phyloP scores from a whole-genome alignment of 2,113 vertebrate species.

The Atlantisia rogersi region DNA sequence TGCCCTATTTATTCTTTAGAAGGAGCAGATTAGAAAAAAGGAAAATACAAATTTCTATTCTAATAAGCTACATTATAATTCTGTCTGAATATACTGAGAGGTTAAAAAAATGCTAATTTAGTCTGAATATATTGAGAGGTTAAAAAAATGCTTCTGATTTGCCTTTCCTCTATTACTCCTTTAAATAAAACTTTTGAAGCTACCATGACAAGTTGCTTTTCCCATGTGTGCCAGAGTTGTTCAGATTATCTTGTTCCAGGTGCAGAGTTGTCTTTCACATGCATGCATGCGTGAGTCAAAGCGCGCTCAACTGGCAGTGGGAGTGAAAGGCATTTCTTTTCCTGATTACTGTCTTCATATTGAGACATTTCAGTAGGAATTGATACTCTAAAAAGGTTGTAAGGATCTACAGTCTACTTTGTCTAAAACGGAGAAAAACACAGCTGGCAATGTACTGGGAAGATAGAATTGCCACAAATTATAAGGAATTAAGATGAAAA shows the following conservation, averaged over 20 bases:
- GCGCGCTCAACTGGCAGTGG: rapidly evolving
- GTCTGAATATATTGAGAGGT: not conserved
- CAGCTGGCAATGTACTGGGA: not conserved
- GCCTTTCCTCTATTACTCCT: not conserved
- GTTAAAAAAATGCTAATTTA: not conserved
- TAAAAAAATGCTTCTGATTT: not conserved
- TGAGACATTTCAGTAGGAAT: not conserved
- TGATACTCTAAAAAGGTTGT: not conserved
- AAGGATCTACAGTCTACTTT: not conserved
- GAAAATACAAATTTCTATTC: not conserved
- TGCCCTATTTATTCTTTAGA: not conserved
- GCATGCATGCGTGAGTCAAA: not conserved
- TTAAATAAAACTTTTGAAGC: not conserved
- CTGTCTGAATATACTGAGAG: not conserved
- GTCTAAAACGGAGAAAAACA: not conserved
- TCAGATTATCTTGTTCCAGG: not conserved
- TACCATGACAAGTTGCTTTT: not conserved
- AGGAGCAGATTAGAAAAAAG: not conserved
- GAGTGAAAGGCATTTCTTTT: not conserved
- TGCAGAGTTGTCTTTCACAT: not conserved
- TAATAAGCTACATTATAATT: not conserved
- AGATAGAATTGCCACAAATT: not conserved
- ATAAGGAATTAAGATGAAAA: not conserved
- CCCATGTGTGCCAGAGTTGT: not conserved
- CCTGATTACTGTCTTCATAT: not conserved